These are phyloP conservation scores for Actinia equina DNA, from an alignment of 64 coral and sea anemone genomes.

Conservation along the genomic window DNA sequence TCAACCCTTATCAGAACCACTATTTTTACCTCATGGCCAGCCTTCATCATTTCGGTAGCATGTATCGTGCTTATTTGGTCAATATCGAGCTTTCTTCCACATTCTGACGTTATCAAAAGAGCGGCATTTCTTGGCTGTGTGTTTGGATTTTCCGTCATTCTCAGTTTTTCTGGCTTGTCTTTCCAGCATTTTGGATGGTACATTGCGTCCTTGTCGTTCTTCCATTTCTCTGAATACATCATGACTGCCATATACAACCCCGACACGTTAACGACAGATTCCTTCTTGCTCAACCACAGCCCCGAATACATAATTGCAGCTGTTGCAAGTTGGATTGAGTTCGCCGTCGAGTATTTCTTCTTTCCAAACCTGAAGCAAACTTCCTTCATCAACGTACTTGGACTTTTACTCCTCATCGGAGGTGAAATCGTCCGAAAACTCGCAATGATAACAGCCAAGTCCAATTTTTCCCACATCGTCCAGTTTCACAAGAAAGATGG, in stretches of 20 bases:
- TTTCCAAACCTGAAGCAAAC: conserved; percentile 72
- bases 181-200: conserved; percentile 88
- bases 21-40: neutral
- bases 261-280: conserved; percentile 71
- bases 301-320: conserved; percentile 86
- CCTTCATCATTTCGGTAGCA: neutral
- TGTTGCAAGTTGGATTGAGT: conserved; percentile 93
- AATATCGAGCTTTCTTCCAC: conserved; percentile 45
- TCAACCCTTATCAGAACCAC: neutral
- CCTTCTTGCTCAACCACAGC: conserved; percentile 93
- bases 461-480: conserved; percentile 88
- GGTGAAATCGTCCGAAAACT: conserved; percentile 84
- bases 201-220: conserved; percentile 73
- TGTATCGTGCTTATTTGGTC: conserved; percentile 12
- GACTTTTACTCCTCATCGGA: conserved; percentile 54
- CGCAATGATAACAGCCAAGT: conserved; percentile 89
- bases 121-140: conserved; percentile 54
- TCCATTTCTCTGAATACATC: conserved; percentile 93
- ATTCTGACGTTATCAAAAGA: conserved; percentile 58
- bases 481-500: conserved; percentile 66
- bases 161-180: conserved; percentile 41
- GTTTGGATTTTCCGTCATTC: conserved; percentile 61
- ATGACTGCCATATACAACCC: conserved; percentile 82
- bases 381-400: conserved; percentile 53
- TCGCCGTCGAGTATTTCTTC: conserved; percentile 68